These are phyloP conservation scores for Diaphora mendica DNA, from an alignment of 2,888 invertebrate species.

Conservation along the genomic window DNA sequence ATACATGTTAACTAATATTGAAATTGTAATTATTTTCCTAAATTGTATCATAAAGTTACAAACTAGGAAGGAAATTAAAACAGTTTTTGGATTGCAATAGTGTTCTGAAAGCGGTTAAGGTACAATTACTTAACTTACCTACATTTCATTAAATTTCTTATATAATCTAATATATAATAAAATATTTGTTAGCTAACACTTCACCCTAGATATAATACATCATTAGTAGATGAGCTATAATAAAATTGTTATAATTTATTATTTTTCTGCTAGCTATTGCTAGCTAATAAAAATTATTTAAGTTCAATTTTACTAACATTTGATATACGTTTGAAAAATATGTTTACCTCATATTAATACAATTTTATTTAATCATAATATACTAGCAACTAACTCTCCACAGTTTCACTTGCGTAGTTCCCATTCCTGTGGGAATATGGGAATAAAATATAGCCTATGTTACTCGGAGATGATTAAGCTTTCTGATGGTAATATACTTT, in stretches of 20 bases:
- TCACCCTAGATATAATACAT: neutral
- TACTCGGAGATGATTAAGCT: no score
- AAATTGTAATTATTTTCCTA: neutral
- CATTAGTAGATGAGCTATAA: neutral
- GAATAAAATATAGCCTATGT: no score
- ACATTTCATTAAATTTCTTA: neutral
- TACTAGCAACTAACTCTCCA: neutral
- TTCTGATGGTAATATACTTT: no score
- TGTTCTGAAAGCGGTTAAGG: neutral
- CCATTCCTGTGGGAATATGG: no score
- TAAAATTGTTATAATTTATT: neutral
- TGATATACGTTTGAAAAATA: neutral
- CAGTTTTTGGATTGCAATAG: neutral
- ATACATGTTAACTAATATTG: neutral
- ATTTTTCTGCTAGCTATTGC: neutral
- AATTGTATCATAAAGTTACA: neutral
- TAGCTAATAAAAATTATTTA: neutral
- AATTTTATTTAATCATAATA: neutral
- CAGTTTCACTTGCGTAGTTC: no score
- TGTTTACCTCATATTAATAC: neutral
- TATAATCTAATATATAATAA: neutral
- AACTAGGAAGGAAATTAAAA: neutral
- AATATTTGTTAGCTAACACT: neutral
- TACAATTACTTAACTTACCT: neutral
- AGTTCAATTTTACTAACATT: neutral